These are phyloP conservation scores for Lamellibrachia luymesi DNA, from an alignment of 1,140 invertebrate species.

Conservation along the genomic window DNA sequence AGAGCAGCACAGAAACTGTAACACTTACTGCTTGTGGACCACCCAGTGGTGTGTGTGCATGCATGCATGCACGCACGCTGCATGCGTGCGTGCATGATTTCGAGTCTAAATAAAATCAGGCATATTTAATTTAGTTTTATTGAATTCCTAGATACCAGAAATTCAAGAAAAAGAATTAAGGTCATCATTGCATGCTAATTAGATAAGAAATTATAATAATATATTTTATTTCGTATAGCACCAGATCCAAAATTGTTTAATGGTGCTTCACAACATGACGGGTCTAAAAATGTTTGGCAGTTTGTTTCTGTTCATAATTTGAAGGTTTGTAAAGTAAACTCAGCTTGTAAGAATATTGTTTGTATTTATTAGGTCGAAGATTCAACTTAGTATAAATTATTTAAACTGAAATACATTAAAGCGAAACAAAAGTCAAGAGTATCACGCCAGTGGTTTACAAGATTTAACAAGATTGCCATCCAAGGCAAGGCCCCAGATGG, in stretches of 20 bases:
- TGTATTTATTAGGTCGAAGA: neutral
- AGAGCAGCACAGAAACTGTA: neutral
- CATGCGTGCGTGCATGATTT: too few relatives aligned
- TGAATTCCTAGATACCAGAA: too few relatives aligned
- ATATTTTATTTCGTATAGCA: neutral
- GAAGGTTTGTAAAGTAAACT: neutral
- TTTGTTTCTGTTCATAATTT: neutral
- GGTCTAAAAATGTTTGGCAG: neutral
- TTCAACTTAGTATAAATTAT: neutral
- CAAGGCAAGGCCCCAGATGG: too few relatives aligned
- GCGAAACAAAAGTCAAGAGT: too few relatives aligned
- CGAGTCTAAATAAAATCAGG: too few relatives aligned
- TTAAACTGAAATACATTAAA: neutral
- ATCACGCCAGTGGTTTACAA: too few relatives aligned
- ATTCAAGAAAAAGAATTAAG: too few relatives aligned
- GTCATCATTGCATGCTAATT: too few relatives aligned
- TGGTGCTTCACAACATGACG: neutral
- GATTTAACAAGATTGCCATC: too few relatives aligned
- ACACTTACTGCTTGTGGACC: neutral
- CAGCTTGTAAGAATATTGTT: neutral
- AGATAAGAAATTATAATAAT: neutral
- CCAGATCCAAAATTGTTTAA: neutral
- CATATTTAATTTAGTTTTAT: too few relatives aligned
- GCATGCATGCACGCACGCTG: too few relatives aligned
- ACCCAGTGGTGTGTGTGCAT: neutral